Conservation (phyloP, 2,797 vertebrate genomes). For the Benthosema pterotum region DNA sequence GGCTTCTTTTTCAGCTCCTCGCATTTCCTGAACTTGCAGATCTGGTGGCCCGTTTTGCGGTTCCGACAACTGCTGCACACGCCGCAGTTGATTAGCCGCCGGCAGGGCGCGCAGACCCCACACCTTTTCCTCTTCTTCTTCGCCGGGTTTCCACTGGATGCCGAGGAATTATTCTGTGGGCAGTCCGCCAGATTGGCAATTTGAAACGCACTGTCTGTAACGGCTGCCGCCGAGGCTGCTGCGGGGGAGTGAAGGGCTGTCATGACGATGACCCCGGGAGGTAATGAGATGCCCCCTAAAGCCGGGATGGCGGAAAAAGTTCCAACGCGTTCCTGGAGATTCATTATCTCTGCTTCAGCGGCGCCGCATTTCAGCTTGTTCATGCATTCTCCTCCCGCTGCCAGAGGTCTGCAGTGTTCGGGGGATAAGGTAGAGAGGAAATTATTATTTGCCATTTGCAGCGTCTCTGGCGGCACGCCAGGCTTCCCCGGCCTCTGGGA, state of each 20-base stretch:
- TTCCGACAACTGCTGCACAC: constrained; percentile 99
- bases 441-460: constrained; percentile 98
- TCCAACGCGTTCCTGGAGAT: constrained; percentile 97
- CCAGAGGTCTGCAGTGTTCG: constrained; percentile 97
- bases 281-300: constrained; percentile 97
- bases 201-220: constrained; percentile 99
- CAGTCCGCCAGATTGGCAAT: constrained; percentile 99
- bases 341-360: constrained; percentile 96
- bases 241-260: constrained; percentile 98
- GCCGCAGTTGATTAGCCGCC: constrained; percentile 99
- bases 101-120: constrained; percentile 97
- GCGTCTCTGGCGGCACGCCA: constrained; percentile 90
- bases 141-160: constrained; percentile 91
- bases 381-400: constrained; percentile 89
- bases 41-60: constrained; percentile 99
- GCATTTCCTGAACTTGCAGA: constrained; percentile 99
- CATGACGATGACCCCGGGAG: constrained; percentile 99
- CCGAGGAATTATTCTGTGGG: constrained; percentile 94
- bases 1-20: constrained; percentile 99
- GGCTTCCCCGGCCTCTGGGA: constrained; percentile 93
- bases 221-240: constrained; percentile 92
- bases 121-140: constrained; percentile 99
- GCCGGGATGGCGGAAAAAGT: constrained; percentile 96
- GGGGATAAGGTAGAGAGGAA: constrained; percentile 95
- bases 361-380: constrained; percentile 98